phyloP scores from a whole-genome alignment of 2,113 vertebrate species.

The Addax nasomaculatus region DNA sequence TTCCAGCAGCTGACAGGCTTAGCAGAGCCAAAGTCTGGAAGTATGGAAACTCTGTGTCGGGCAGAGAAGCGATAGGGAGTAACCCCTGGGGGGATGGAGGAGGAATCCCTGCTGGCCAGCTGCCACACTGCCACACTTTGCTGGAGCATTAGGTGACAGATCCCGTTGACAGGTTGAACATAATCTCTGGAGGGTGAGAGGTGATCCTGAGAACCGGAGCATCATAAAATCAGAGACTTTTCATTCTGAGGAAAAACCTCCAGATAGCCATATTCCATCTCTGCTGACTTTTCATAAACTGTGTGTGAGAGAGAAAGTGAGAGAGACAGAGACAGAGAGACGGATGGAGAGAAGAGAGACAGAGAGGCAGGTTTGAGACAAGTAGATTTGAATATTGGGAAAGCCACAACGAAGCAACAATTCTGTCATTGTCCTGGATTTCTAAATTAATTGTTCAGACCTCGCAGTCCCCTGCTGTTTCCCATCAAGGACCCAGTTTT shows the following conservation, averaged over 20 bases:
- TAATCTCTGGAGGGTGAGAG: background rate
- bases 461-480: background rate
- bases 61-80: background rate
- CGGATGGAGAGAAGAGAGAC: background rate
- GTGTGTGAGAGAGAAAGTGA: background rate
- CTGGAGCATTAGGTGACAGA: background rate
- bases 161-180: background rate
- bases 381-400: background rate
- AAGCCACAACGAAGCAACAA: background rate
- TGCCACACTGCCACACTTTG: background rate
- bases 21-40: background rate
- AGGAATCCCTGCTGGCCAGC: background rate
- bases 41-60: background rate
- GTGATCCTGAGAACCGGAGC: background rate
- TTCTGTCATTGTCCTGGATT: background rate
- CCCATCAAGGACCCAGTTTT: background rate
- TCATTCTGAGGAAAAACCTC: background rate
- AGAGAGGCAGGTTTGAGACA: background rate
- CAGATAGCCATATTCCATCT: background rate
- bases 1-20: background rate
- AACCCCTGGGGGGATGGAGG: background rate
- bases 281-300: background rate
- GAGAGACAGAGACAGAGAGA: background rate
- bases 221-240: background rate
- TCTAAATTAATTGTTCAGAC: background rate